phyloP scores from a whole-genome alignment of 2,797 vertebrate genomes.

The Tragelaphus eurycerus region DNA sequence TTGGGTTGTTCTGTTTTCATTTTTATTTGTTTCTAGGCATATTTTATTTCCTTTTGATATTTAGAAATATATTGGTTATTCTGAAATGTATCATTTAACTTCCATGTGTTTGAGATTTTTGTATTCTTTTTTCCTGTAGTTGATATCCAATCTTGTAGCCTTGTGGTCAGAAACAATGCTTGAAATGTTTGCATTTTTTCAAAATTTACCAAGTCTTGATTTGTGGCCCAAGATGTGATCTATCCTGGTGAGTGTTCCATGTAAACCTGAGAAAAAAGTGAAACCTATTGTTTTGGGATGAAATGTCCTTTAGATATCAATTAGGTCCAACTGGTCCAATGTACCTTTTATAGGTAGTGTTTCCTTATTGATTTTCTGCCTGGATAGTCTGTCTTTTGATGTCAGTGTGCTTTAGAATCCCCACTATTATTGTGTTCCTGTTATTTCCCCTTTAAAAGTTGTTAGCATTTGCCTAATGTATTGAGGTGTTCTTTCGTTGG shows the following conservation, averaged over 20 bases:
- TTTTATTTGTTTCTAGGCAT: not conserved
- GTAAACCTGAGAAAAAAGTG: not conserved
- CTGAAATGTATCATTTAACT: not conserved
- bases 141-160: not conserved
- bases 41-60: not conserved
- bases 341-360: not conserved
- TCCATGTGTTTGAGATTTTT: not conserved
- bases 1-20: not conserved
- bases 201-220: not conserved
- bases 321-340: not conserved
- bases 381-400: not conserved
- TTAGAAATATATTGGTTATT: not conserved
- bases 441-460: not conserved
- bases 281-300: not conserved
- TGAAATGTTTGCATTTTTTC: not conserved
- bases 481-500: not conserved
- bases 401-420: not conserved
- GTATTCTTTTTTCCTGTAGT: not conserved
- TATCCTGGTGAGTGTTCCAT: not conserved
- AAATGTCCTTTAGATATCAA: not conserved
- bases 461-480: not conserved
- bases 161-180: not conserved
- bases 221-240: not conserved
- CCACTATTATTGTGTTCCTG: not conserved
- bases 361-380: not conserved